Conservation (phyloP, 2,888 invertebrate species). For the Rotaria magnacalcarata region DNA sequence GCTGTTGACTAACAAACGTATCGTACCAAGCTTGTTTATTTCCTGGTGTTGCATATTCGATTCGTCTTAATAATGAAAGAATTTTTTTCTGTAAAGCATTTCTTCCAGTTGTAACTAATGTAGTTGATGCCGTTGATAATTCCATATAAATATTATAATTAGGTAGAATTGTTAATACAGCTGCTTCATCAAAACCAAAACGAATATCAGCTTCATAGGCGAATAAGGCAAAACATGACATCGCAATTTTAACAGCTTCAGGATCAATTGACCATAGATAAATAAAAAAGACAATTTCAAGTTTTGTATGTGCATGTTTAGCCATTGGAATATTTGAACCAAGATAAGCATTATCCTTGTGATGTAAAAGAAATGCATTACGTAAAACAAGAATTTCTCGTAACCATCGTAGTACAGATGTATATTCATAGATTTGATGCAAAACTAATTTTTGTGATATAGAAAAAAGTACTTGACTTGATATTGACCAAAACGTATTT, state of each 20-base stretch:
- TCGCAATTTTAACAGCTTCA: slow-evolving; percentile 87
- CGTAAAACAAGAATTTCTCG: slow-evolving; percentile 85
- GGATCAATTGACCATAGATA: slow-evolving; percentile 96
- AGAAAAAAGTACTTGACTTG: slow-evolving; percentile 90
- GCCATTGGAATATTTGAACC: slow-evolving; percentile 89
- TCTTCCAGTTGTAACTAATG: slow-evolving; percentile 81
- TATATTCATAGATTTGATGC: slow-evolving; percentile 90
- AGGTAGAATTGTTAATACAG: slow-evolving; percentile 75
- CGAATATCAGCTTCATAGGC: slow-evolving; percentile 89
- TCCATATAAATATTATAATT: slow-evolving; percentile 91
- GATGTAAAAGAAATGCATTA: slow-evolving; percentile 78
- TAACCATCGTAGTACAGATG: slow-evolving; percentile 92
- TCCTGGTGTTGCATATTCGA: slow-evolving; percentile 87
- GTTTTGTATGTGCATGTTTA: slow-evolving; percentile 90
- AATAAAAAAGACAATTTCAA: slow-evolving; percentile 96
- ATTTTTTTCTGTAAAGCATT: slow-evolving; percentile 87
- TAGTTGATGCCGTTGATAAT: slow-evolving; percentile 79
- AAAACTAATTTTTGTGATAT: slow-evolving; percentile 95
- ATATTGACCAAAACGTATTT: slow-evolving; percentile 96
- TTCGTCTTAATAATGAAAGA: slow-evolving; percentile 83
- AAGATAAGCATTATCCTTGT: slow-evolving; percentile 75
- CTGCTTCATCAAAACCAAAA: slow-evolving; percentile 84
- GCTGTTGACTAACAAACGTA: slow-evolving; percentile 80
- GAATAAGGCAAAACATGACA: slow-evolving; percentile 88
- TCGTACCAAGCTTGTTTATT: slow-evolving; percentile 82